Evolutionary conservation across 2,113 vertebrate species (phyloP), one percentile per base, ranked within the genome.

Genomic region (Dasyornis broadbenti): DNA sequence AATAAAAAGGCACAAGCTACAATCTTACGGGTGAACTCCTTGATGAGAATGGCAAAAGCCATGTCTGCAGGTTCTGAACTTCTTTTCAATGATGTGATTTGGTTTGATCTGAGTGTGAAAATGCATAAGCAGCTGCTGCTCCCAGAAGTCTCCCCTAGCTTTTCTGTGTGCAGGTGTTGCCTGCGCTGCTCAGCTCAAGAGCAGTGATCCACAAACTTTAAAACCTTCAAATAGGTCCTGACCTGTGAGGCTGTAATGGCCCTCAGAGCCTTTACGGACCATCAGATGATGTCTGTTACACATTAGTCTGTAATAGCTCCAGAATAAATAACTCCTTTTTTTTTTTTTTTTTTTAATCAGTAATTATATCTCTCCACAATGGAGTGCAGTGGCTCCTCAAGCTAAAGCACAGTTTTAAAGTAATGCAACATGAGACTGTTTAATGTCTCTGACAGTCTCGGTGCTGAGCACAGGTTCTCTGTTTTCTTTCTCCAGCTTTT

Each of bases 181-280:
- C 84, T 40, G 31, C 44, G 85, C 64, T 86, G 33, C 47, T 92
- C 5, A 6, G 39, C 77, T 75, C 83, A 75, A 85, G 71, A 91
- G 91, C 92, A 91, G 82, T 82, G 88, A 96, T 95, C 82, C 86
- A 83, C 87, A 83, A 83, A 94, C 82, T 88, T 91, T 50, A 84
- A 96, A 93, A 66, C 69, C 69, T 91, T 94, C 71, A 78, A 64
- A 45, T 27, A 81, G 70, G 75, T 93, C 82, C 90, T 94, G 95
- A 93, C 84, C 71, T 78, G 76, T 45, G 60, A 89, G 76, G 45
- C 84, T 84, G 37, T 95, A 94, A 95, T 90, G 75, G 79, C 53
- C 60, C 47, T 88, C 4, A 2, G 92, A 95, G 82, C 56, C 87
- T 86, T 86, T 89, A 39, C 0, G 1, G 86, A 68, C 75, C 69